Evolutionary conservation across 2,113 vertebrate species (phyloP).

Genomic region (Barnardius zonarius): DNA sequence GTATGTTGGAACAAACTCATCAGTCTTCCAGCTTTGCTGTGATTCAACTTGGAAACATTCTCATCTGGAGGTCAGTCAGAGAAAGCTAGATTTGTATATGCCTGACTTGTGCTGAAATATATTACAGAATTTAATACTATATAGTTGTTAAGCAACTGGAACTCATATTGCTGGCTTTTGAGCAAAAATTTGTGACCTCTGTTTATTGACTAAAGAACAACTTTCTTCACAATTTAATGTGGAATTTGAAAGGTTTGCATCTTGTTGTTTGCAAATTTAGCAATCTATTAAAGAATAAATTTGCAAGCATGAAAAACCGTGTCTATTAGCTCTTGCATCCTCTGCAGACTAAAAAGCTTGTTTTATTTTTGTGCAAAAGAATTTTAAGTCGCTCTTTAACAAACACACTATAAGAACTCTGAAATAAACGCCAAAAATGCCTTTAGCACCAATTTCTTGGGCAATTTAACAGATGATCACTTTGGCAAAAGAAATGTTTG

Average conservation of each 20-base stretch:
- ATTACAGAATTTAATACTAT: not conserved
- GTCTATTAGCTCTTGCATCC: not conserved
- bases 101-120: not conserved
- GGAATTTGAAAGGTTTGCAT: not conserved
- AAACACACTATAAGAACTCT: not conserved
- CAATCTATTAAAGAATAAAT: not conserved
- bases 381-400: not conserved
- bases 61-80: not conserved
- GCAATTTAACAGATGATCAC: conserved; percentile 30
- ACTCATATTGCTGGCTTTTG: not conserved
- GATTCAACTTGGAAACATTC: not conserved
- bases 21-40: not conserved
- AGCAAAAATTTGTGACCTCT: not conserved
- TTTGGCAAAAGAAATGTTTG: conserved; percentile 1
- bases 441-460: conserved; percentile 32
- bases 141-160: not conserved
- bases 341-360: not conserved
- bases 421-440: not conserved
- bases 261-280: not conserved
- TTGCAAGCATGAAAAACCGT: not conserved
- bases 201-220: not conserved
- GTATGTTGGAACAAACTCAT: not conserved
- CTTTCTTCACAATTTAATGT: not conserved
- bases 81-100: not conserved
- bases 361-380: not conserved